phyloP scores from a whole-genome alignment of 53 echinoderm and acorn worm genomes.

The Holothuria leucospilota region DNA sequence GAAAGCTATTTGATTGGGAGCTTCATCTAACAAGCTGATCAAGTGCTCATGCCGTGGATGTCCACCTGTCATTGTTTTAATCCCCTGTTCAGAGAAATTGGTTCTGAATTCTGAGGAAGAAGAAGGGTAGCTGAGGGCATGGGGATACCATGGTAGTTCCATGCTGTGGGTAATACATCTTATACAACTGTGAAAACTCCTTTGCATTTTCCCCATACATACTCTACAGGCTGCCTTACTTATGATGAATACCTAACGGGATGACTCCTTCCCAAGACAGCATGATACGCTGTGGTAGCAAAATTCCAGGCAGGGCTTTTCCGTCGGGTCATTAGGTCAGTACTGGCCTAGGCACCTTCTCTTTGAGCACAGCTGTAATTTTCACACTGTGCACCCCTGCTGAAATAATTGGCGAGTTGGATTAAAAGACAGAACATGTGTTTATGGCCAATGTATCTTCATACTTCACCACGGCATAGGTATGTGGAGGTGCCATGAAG shows the following conservation, averaged over 20 bases:
- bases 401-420: conserved; percentile 42
- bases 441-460: background rate
- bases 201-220: background rate
- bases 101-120: conserved; percentile 21
- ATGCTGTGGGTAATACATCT: background rate
- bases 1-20: too few relatives aligned
- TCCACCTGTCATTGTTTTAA: conserved; percentile 24
- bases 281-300: conserved; percentile 23
- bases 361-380: conserved; percentile 33
- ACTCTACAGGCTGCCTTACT: background rate
- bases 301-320: conserved; percentile 22
- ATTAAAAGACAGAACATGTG: conserved; percentile 36
- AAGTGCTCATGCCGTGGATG: background rate
- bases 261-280: background rate
- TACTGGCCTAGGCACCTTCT: background rate
- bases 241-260: background rate
- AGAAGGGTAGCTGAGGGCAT: background rate
- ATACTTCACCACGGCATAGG: background rate
- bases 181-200: background rate
- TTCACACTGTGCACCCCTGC: conserved; percentile 42
- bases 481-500: too few relatives aligned
- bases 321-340: conserved; percentile 31
- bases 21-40: too few relatives aligned
- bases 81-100: conserved; percentile 8
- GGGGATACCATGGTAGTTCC: background rate